Base-by-base conservation (phyloP, 2,888 invertebrate species). In the Leptopilina syphax region DNA sequence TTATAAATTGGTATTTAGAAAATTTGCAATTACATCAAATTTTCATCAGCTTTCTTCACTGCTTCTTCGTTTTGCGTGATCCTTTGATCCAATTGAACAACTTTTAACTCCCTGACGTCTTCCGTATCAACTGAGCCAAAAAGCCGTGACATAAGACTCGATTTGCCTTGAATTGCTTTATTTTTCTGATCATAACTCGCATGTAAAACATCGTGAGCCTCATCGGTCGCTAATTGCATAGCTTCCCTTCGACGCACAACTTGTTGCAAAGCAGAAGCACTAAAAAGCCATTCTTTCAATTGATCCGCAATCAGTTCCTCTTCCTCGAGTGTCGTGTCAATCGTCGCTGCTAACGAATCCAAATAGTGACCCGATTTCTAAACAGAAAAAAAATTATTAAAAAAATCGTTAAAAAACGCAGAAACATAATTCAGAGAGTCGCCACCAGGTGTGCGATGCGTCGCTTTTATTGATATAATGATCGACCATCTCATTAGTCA, bases 261-360 rank as follows among this genome's bases (percentile, higher is more conserved):
- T 82, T 95, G 95, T 90, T 96, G 95, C 77, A 97, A 90, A 0
- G 96, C 95, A 44, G 94, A 94, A 0, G 96, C 95, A 89, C 95
- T 96, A 89, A 96, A 96, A 79, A 96, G 91, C 91, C 97, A 97
- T 91, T 97, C 97, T 89, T 97, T 97, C 77, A 97, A 92, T 91
- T 97, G 97, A 90, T 97, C 97, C 0, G 96, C 96, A 79, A 96
- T 93, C 85, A 96, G 94, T 88, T 97, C 97, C 89, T 97, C 97
- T 86, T 97, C 96, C 88, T 97, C 97, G 3, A 97, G 93, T 47
- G 95, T 94, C 0, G 95, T 94, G 90, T 96, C 96, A 89, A 96
- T 95, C 83, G 95, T 94, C 82, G 95, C 95, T 41, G 95, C 95
- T 92, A 95, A 94, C 83, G 95, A 95, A 91, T 96, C 96, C 94